Conservation (phyloP, 2,797 vertebrate genomes). For the Enteromius viviparus region DNA sequence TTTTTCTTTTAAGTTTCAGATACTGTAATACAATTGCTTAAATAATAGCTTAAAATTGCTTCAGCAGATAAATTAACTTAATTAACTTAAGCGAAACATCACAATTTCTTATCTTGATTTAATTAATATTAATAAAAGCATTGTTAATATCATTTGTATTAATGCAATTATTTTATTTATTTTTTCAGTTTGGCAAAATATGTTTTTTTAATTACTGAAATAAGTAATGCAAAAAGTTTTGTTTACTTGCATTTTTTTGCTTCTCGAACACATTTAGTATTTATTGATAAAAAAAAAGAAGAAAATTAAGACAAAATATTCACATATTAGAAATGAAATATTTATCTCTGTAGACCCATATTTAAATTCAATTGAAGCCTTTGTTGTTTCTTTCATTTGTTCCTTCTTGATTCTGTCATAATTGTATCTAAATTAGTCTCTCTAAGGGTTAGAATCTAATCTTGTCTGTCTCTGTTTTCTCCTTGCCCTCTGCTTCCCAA, state of each 20-base stretch:
- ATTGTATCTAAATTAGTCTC: conserved; percentile 9
- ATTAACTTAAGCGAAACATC: not conserved
- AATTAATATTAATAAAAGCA: no score
- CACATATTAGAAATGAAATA: not conserved
- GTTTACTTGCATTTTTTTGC: not conserved
- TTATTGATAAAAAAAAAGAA: not conserved
- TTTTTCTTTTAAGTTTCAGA: not conserved
- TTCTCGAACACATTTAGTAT: not conserved
- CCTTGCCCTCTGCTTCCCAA: conserved; percentile 29
- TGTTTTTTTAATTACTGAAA: not conserved
- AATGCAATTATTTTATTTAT: no score
- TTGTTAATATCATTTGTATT: no score
- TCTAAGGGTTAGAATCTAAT: conserved; percentile 45
- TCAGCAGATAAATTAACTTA: no score
- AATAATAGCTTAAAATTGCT: no score
- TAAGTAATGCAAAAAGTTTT: not conserved
- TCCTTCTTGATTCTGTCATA: not conserved
- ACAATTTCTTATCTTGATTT: not conserved
- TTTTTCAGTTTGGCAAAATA: no score
- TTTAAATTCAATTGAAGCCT: not conserved
- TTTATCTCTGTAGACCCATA: not conserved
- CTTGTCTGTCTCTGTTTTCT: conserved; percentile 38
- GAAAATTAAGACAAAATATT: no score
- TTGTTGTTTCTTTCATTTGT: not conserved
- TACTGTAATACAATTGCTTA: no score